phyloP scores from a whole-genome alignment of 1,140 invertebrate genomes.

The Ceratitis capitata region DNA sequence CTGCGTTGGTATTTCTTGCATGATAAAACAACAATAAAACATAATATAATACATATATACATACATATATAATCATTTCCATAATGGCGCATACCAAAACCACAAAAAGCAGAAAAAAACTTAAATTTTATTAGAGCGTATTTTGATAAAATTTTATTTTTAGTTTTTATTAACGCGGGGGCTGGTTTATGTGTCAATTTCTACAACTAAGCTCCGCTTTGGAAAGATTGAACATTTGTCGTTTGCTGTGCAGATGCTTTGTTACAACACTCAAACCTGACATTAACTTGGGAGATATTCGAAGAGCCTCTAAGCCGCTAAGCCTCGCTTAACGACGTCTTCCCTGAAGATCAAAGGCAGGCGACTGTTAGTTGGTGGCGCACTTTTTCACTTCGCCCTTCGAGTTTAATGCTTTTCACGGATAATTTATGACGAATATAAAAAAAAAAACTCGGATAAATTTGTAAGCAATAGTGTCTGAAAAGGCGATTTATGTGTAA shows the following conservation, averaged over 20 bases:
- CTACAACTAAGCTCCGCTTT: not conserved
- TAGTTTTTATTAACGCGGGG: not conserved
- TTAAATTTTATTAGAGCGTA: too few species aligned
- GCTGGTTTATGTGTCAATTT: not conserved
- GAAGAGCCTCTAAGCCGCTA: not conserved
- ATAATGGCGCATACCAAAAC: not conserved
- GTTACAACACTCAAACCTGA: not conserved
- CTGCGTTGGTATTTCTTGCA: not conserved
- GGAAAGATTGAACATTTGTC: not conserved
- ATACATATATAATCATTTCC: not conserved
- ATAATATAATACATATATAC: not conserved
- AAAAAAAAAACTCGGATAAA: not conserved
- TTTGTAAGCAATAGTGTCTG: too few species aligned
- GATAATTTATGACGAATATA: not conserved
- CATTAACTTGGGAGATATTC: not conserved
- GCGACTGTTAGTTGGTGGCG: not conserved
- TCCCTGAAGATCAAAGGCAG: not conserved
- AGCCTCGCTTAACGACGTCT: not conserved
- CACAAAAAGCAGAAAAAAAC: not conserved
- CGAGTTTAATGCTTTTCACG: not conserved
- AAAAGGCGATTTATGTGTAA: not conserved
- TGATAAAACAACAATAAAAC: not conserved
- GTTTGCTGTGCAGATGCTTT: too few species aligned
- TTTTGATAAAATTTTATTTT: not conserved
- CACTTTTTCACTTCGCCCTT: not conserved